Conservation (phyloP, 2,888 invertebrate species). For the Eristalis pertinax region DNA sequence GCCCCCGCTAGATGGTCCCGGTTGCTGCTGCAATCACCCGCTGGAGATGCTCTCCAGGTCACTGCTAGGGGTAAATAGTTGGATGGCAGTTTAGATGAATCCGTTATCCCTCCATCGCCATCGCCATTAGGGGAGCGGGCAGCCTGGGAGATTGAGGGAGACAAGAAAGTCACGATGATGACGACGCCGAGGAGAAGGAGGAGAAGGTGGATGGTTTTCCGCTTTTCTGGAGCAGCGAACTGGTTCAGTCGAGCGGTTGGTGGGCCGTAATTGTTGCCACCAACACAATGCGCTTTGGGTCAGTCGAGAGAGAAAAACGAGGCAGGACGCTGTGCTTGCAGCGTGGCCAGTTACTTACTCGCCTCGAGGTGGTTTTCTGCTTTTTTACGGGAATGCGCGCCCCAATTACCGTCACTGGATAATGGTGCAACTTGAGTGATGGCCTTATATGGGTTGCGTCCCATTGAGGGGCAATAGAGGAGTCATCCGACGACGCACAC, state of each 20-base stretch:
- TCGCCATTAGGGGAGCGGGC: slow-evolving; percentile 16
- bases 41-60: slow-evolving; percentile 36
- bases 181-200: neutral
- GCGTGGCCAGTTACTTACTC: neutral
- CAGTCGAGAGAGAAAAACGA: slow-evolving; percentile 4
- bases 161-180: slow-evolving; percentile 4
- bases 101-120: slow-evolving; percentile 24
- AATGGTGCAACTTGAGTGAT: slow-evolving; percentile 58
- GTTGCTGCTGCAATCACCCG: slow-evolving; percentile 20
- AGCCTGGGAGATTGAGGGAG: neutral
- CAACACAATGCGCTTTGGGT: slow-evolving; percentile 51
- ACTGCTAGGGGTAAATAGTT: slow-evolving; percentile 47
- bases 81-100: slow-evolving; percentile 50
- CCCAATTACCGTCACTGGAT: slow-evolving; percentile 54
- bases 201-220: neutral
- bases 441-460: slow-evolving; percentile 51
- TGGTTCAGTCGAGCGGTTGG: slow-evolving; percentile 1
- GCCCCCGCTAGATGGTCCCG: neutral
- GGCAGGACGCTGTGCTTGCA: slow-evolving; percentile 2
- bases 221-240: slow-evolving; percentile 7
- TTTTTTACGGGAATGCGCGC: slow-evolving; percentile 7
- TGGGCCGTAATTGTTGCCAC: slow-evolving; percentile 48
- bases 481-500: slow-evolving; percentile 29
- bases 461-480: slow-evolving; percentile 33
- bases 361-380: slow-evolving; percentile 5